These are phyloP conservation scores for Drosophila borborema DNA, from an alignment of 2,888 invertebrate species.

Conservation along the genomic window DNA sequence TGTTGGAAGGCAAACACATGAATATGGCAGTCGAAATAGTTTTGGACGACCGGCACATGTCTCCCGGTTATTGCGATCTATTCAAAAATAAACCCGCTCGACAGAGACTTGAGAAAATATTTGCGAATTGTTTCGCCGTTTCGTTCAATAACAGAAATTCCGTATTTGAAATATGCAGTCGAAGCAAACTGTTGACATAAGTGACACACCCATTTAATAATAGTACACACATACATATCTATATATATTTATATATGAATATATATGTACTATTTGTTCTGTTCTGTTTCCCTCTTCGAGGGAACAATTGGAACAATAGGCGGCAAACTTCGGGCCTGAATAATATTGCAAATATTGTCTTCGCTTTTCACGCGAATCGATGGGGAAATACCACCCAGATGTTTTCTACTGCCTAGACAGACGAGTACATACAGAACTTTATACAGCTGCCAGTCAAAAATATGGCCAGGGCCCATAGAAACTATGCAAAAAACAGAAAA, in stretches of 20 bases:
- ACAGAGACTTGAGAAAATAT: conserved; percentile 48
- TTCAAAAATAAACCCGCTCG: conserved; percentile 32
- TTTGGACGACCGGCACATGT: conserved; percentile 21
- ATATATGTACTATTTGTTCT: conserved; percentile 6
- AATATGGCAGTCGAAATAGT: conserved; percentile 26
- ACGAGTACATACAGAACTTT: conserved; percentile 18
- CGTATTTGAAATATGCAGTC: conserved; percentile 43
- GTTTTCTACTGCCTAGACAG: conserved; percentile 11
- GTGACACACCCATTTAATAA: conserved; percentile 55
- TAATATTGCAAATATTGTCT: conserved; percentile 60
- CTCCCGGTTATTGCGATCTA: conserved; percentile 18
- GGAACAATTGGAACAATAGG: conserved; percentile 15
- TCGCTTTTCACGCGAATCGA: conserved; percentile 12
- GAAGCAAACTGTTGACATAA: conserved; percentile 49
- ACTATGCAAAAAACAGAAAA: background rate
- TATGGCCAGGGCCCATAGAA: conserved; percentile 9
- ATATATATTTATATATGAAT: background rate
- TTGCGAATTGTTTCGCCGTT: conserved; percentile 37
- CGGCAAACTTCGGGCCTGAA: conserved; percentile 44
- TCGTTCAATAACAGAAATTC: conserved; percentile 61
- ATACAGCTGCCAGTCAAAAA: conserved; percentile 37
- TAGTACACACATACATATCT: background rate
- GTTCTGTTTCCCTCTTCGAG: background rate
- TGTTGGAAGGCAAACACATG: conserved; percentile 26
- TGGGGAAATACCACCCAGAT: conserved; percentile 51